phyloP scores from a whole-genome alignment of 2,888 invertebrate genomes.

The Lissocephala sabroskyi region DNA sequence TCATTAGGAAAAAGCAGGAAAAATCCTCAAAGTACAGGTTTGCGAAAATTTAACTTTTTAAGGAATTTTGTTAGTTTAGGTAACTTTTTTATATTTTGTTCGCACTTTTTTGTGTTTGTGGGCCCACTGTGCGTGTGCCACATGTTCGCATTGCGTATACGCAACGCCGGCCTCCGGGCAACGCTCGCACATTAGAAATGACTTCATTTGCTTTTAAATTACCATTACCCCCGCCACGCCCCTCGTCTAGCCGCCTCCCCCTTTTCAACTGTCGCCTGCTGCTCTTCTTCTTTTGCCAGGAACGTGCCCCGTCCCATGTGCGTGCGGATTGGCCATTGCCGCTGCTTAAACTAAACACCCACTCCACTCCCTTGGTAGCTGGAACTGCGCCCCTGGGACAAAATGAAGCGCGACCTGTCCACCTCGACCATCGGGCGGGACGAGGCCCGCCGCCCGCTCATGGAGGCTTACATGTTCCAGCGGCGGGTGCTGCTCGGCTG shows the following conservation, averaged over 20 bases:
- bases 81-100: background rate
- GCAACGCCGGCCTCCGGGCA: constrained; percentile 6
- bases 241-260: constrained; percentile 16
- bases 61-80: background rate
- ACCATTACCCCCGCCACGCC: background rate
- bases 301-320: constrained; percentile 52
- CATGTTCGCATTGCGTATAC: background rate
- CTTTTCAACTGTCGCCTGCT: background rate
- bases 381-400: background rate
- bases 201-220: constrained; percentile 28
- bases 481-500: constrained; percentile 81
- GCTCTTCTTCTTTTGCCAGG: constrained; percentile 21
- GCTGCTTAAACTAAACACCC: constrained; percentile 5
- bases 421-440: constrained; percentile 78
- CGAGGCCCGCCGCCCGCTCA: constrained; percentile 76
- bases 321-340: constrained; percentile 43
- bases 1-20: too few relatives aligned
- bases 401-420: constrained; percentile 72
- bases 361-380: background rate
- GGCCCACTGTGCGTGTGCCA: background rate
- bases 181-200: constrained; percentile 8
- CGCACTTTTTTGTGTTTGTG: constrained; percentile 1
- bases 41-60: background rate
- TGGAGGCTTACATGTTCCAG: constrained; percentile 80
- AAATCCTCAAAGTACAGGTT: too few relatives aligned